Percentiles rank a stretch among this genome's conserved stretches.
Conservation (phyloP, 1,140 invertebrate species). For the Battus philenor region DNA sequence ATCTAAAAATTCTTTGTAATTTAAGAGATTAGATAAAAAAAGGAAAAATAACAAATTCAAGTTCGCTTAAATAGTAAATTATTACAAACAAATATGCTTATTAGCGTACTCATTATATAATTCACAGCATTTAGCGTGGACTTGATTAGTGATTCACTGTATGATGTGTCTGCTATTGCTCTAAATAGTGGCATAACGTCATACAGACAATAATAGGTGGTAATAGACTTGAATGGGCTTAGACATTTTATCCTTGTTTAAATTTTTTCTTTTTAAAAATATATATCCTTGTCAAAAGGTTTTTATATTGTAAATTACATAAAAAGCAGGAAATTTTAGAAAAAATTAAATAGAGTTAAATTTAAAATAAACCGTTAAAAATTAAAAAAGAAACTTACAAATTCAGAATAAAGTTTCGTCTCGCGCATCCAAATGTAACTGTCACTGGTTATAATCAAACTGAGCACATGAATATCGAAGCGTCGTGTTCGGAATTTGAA, state of each 20-base stretch:
- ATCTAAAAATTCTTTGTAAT: too few relatives aligned
- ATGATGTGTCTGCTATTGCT: slow-evolving; percentile 32
- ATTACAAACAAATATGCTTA: slow-evolving; percentile 17
- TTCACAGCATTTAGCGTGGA: slow-evolving; percentile 42
- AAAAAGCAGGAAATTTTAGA: not conserved
- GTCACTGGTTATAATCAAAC: slow-evolving; percentile 56
- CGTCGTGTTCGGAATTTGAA: slow-evolving; percentile 51
- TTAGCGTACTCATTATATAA: slow-evolving; percentile 18
- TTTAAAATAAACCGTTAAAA: slow-evolving; percentile 2
- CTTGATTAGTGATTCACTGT: slow-evolving; percentile 53
- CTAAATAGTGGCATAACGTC: slow-evolving; percentile 48
- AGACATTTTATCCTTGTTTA: slow-evolving; percentile 25
- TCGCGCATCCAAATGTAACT: slow-evolving; percentile 44
- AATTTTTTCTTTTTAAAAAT: not conserved
- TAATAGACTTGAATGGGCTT: slow-evolving; percentile 27
- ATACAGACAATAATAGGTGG: slow-evolving; percentile 26
- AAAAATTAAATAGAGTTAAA: too few relatives aligned
- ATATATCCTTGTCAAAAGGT: not conserved
- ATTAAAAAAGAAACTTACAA: slow-evolving; percentile 31
- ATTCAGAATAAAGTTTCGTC: slow-evolving; percentile 23
- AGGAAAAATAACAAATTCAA: too few relatives aligned
- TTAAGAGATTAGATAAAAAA: too few relatives aligned
- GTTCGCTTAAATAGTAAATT: slow-evolving; percentile 5
- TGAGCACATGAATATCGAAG: slow-evolving; percentile 45
- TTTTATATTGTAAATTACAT: not conserved